Conservation (phyloP, 2,113 vertebrate species). For the Chloropsis cyanopogon region DNA sequence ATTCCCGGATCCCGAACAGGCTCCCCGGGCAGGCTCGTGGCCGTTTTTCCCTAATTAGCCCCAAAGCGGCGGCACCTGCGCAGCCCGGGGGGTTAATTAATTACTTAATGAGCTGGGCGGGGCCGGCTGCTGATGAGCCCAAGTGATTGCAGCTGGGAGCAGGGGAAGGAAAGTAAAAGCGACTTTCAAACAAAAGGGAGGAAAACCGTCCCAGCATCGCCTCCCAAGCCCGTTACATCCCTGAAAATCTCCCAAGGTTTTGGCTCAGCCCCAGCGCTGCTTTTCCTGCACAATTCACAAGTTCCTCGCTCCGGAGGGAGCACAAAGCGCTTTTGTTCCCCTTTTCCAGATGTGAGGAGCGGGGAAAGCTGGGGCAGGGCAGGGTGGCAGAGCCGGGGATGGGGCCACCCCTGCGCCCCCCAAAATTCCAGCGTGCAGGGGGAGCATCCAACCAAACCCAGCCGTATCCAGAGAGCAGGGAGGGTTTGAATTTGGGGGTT, state of each 20-base stretch:
- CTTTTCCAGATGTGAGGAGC: not conserved
- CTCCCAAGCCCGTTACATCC: not conserved
- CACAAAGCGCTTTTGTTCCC: not conserved
- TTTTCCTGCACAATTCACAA: not conserved
- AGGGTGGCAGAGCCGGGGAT: not conserved
- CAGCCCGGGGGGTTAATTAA: not conserved
- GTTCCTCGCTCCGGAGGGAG: not conserved
- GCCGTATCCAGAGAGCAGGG: accelerated
- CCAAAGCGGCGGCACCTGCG: not conserved
- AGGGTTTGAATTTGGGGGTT: accelerated
- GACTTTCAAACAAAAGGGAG: not conserved
- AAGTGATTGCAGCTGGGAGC: not conserved
- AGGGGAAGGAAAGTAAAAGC: not conserved
- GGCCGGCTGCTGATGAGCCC: not conserved
- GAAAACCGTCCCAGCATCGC: not conserved
- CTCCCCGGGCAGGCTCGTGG: accelerated
- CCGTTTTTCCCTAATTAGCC: not conserved
- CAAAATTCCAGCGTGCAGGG: accelerated
- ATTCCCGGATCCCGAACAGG: not conserved
- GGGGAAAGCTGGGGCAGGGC: not conserved
- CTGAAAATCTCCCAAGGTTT: not conserved
- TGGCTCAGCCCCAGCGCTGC: not conserved
- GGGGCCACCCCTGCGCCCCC: not conserved
- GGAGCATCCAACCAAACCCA: not conserved
- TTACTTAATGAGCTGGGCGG: not conserved